Conservation (phyloP, 2,113 vertebrate genomes). For the Puma concolor region DNA sequence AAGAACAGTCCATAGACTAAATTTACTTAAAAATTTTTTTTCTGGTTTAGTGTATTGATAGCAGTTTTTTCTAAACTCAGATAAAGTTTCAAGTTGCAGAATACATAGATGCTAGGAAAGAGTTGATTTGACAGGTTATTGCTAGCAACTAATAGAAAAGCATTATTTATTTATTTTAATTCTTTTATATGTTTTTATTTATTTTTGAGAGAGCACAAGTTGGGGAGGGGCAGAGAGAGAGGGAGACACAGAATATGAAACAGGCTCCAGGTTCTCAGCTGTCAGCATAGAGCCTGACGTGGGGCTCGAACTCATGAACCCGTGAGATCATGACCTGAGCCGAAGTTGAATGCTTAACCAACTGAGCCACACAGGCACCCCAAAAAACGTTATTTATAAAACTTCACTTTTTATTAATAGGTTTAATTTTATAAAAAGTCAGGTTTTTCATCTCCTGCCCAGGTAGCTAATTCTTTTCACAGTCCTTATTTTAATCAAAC, state of each 20-base stretch:
- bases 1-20: neutral
- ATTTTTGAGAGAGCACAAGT: no score
- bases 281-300: no score
- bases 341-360: no score
- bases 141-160: neutral
- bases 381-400: neutral
- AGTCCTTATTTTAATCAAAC: neutral
- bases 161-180: neutral
- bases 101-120: neutral
- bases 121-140: constrained; percentile 14
- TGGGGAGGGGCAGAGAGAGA: no score
- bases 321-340: no score
- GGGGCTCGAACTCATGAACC: no score
- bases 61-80: constrained; percentile 7
- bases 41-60: constrained; percentile 3
- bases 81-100: neutral
- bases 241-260: no score
- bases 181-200: no score
- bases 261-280: no score
- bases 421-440: constrained; percentile 38
- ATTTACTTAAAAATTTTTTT: constrained; percentile 2
- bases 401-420: neutral
- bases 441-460: neutral
- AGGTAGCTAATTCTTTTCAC: constrained; percentile 31
- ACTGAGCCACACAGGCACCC: no score